Conservation (phyloP, 2,113 vertebrate species). For the Sphaerodactylus townsendi region DNA sequence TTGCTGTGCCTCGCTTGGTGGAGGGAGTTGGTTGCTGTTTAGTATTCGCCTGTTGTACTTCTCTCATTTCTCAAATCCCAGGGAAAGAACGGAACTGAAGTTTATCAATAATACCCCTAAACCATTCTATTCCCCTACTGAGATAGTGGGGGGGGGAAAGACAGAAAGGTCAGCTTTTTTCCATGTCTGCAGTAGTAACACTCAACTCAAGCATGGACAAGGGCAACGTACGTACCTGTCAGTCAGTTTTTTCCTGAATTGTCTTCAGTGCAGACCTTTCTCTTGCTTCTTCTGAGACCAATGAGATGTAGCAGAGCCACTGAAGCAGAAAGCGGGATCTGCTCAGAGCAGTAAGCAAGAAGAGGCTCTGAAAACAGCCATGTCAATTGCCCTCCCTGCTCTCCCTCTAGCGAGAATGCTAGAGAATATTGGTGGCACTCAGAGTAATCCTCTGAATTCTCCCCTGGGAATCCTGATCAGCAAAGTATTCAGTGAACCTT, state of each 20-base stretch:
- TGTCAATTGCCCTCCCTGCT: not conserved
- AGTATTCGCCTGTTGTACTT: not conserved
- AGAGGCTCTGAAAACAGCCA: not conserved
- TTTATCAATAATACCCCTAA: conserved; percentile 27
- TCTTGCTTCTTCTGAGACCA: conserved; percentile 10
- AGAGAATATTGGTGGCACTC: not conserved
- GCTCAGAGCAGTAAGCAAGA: not conserved
- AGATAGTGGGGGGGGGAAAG: not conserved
- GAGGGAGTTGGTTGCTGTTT: not conserved
- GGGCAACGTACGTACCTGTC: conserved; percentile 23
- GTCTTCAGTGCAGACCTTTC: conserved; percentile 10
- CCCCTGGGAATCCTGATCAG: not conserved
- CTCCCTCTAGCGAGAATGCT: not conserved
- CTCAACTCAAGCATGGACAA: conserved; percentile 39
- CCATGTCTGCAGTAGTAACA: conserved; percentile 41
- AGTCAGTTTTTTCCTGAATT: conserved; percentile 13
- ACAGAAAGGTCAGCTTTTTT: conserved; percentile 37
- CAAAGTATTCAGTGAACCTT: not conserved
- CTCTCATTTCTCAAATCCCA: not conserved
- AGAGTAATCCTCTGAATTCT: not conserved
- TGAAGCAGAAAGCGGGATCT: conserved; percentile 1
- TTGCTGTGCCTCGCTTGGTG: not conserved
- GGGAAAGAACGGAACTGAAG: conserved; percentile 16
- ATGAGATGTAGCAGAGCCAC: not conserved
- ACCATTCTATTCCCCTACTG: conserved; percentile 13